phyloP scores from a whole-genome alignment of 2,113 vertebrate genomes.

The Panthera leo region DNA sequence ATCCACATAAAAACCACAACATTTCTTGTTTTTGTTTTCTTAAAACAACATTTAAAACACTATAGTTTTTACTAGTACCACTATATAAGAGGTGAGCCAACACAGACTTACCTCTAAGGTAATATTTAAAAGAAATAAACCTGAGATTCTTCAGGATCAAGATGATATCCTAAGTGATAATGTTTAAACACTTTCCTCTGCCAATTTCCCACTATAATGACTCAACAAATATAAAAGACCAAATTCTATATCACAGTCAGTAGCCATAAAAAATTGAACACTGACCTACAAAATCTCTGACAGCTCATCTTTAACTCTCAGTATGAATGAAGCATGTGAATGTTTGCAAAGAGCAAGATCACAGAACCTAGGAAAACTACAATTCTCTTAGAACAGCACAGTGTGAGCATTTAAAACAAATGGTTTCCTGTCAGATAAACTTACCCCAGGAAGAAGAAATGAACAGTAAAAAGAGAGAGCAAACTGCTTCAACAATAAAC shows the following conservation, averaged over 20 bases:
- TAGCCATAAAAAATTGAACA: constrained; percentile 38
- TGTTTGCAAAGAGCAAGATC: background rate
- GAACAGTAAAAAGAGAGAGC: background rate
- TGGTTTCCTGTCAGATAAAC: background rate
- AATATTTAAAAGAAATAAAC: background rate
- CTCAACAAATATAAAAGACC: background rate
- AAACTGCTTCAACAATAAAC: background rate
- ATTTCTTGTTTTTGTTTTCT: background rate
- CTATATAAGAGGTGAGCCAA: background rate
- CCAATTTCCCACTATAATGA: background rate
- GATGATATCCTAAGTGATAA: background rate
- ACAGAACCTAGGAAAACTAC: background rate
- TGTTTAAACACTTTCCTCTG: background rate
- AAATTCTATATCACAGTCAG: background rate
- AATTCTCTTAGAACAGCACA: background rate
- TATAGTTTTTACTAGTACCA: background rate
- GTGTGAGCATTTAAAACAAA: background rate
- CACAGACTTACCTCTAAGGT: background rate
- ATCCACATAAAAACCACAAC: background rate
- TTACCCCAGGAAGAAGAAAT: background rate
- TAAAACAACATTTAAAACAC: background rate
- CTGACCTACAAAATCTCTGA: background rate
- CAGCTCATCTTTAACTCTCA: background rate
- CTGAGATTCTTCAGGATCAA: background rate
- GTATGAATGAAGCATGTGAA: background rate